Base-by-base conservation (phyloP, 1,140 invertebrate species). In the Argopecten irradians region DNA sequence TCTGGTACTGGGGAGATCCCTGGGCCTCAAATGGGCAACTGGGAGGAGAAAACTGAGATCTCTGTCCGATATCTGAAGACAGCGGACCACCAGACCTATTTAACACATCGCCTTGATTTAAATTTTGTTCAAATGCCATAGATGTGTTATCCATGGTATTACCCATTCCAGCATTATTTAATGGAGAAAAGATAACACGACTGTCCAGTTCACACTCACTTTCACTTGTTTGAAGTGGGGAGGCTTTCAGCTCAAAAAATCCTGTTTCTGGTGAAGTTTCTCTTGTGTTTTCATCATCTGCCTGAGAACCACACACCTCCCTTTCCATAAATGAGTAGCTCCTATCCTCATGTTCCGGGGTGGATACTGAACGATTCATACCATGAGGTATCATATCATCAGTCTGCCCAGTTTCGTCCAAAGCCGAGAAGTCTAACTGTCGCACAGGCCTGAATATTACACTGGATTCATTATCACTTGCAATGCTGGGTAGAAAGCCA, bases 391-490 rank as follows among this genome's bases (percentile, higher is more conserved):
- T 86, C 16, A 88, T 46, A 7, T 88, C 89, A 35, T 88, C 87
- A 34, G 85, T 90, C 32, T 39, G 82, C 11, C 28, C 87, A 43
- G 89, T 90, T 39, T 90, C 89, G 88, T 90, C 89, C 22, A 90
- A 22, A 41, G 89, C 82, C 7, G 89, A 90, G 39, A 90, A 90
- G 46, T 90, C 87, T 13, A 90, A 83, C 13, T 88, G 87, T 87
- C 87, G 71, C n/a, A 90, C 83, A 84, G 89, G 89, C 9, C 87
- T 86, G 46, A 90, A 90, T 39, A 90, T 86, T 16, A 90, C 89
- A 71, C 55, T 71, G 0, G 89, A 90, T 88, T 90, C 89, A 84
- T 84, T 82, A 87, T 90, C 89, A 35, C 39, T 55, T 35, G 36
- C 39, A 71, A 71, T 71, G 13, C 46, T 33, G 32, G 83, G 55